A percentile compares a stretch with the other conserved stretches of the same genome.
Conservation (phyloP, 2,797 vertebrate species). For the Molossus molossus region DNA sequence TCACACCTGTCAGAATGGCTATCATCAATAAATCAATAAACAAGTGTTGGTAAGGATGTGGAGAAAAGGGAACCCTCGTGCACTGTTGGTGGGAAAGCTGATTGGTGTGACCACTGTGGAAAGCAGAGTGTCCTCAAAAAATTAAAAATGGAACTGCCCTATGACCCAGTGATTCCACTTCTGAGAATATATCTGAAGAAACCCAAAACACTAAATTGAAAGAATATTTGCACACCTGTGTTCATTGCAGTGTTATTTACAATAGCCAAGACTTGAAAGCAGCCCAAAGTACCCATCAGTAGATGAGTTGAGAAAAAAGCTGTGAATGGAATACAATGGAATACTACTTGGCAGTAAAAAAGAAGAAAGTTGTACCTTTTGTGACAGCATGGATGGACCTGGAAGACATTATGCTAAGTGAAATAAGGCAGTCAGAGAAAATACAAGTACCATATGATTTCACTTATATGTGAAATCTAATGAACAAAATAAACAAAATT, state of each 20-base stretch:
- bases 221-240: neutral
- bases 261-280: neutral
- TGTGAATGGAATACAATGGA: neutral
- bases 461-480: neutral
- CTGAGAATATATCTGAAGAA: neutral
- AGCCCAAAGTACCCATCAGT: neutral
- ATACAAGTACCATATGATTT: neutral
- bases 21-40: no score
- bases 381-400: neutral
- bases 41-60: no score
- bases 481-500: neutral
- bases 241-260: neutral
- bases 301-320: neutral
- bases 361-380: neutral
- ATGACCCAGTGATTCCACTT: neutral
- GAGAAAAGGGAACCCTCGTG: neutral
- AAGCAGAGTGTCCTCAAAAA: neutral
- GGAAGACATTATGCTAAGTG: neutral
- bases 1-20: no score
- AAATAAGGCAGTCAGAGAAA: neutral
- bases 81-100: neutral
- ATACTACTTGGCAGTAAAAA: neutral
- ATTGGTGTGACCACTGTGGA: neutral
- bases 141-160: neutral
- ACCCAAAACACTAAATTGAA: neutral